Conservation (phyloP, 2,888 invertebrate genomes). For the Lochmaea crataegi region DNA sequence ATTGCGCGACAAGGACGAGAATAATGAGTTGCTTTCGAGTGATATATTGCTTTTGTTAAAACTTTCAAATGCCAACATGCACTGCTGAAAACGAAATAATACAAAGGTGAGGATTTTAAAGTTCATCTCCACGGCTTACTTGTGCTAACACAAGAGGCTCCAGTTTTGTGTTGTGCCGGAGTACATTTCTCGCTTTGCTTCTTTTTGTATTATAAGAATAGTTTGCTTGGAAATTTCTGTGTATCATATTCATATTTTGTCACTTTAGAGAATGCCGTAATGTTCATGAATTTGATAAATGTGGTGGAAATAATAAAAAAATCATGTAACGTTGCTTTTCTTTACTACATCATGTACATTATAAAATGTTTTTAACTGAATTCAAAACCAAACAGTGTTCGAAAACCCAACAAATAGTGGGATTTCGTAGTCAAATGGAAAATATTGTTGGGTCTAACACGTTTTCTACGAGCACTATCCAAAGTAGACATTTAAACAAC, state of each 20-base stretch:
- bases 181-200: conserved; percentile 4
- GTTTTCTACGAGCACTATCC: too few species aligned
- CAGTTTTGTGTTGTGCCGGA: conserved; percentile 3
- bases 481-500: too few species aligned
- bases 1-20: conserved; percentile 37
- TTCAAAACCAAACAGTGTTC: too few species aligned
- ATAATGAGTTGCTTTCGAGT: conserved; percentile 36
- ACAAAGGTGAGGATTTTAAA: conserved; percentile 34
- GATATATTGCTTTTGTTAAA: conserved; percentile 36
- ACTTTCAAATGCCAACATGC: conserved; percentile 30
- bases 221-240: neutral
- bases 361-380: too few species aligned
- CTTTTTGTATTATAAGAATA: neutral
- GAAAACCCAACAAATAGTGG: too few species aligned
- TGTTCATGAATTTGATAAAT: too few species aligned
- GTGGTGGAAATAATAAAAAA: too few species aligned
- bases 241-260: neutral
- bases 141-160: conserved; percentile 7
- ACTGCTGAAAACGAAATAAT: conserved; percentile 20
- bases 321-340: too few species aligned
- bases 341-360: too few species aligned
- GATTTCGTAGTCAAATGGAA: too few species aligned
- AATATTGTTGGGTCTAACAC: too few species aligned
- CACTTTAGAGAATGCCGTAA: neutral
- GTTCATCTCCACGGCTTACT: conserved; percentile 21